A percentile compares a stretch with the other conserved stretches of the same genome.
phyloP scores from a whole-genome alignment of 92 coral and sea anemone genomes.

The Palythoa grandis region DNA sequence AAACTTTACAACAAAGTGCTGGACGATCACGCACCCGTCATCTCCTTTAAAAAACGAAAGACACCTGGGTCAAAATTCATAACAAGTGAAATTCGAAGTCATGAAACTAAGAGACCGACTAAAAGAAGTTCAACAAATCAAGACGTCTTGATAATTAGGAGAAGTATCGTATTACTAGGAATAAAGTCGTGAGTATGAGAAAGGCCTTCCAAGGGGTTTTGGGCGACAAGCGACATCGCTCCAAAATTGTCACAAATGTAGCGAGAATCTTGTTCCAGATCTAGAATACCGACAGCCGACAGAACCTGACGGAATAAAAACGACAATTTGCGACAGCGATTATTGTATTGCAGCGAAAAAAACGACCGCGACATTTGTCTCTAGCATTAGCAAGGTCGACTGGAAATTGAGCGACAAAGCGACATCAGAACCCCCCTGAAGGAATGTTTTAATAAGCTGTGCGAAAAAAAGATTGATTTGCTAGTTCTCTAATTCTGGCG shows the following conservation, averaged over 20 bases:
- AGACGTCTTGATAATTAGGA: conserved; percentile 51
- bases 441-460: conserved; percentile 37
- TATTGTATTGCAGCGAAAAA: too few relatives aligned
- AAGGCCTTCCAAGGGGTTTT: neutral
- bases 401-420: too few relatives aligned
- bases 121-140: conserved; percentile 49
- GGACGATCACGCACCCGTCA: conserved; percentile 55
- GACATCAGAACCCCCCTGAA: too few relatives aligned
- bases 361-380: too few relatives aligned
- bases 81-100: conserved; percentile 37
- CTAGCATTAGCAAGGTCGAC: too few relatives aligned
- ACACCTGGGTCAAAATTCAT: conserved; percentile 44
- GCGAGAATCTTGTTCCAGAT: too few relatives aligned
- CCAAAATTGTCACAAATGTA: too few relatives aligned
- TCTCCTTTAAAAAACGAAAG: conserved; percentile 34
- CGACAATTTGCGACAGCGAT: too few relatives aligned
- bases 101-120: conserved; percentile 52
- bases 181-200: conserved; percentile 58
- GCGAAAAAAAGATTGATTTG: conserved; percentile 38
- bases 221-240: too few relatives aligned
- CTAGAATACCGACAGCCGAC: too few relatives aligned
- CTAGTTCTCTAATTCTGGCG: too few relatives aligned
- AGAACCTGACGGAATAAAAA: too few relatives aligned
- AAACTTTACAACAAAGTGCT: conserved; percentile 40
- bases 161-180: conserved; percentile 47